phyloP scores from a whole-genome alignment of 1,140 invertebrate genomes.

The Samia ricini region DNA sequence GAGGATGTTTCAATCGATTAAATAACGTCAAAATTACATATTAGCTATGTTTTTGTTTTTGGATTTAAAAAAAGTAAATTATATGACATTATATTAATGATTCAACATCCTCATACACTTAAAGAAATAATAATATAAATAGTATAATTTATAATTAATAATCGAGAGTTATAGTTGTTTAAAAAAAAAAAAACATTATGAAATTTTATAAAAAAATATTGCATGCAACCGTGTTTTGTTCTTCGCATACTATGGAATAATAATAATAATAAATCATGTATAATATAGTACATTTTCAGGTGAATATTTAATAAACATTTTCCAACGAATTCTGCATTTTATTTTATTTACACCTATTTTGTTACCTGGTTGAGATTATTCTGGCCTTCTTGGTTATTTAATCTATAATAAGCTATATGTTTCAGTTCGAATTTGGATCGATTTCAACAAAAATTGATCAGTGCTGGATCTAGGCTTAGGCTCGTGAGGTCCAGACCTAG shows the following conservation, averaged over 20 bases:
- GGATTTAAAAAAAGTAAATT: not conserved
- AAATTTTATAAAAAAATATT: conserved; percentile 49
- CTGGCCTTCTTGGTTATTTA: no score
- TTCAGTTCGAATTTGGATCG: no score
- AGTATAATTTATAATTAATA: not conserved
- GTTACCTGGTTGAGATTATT: not conserved
- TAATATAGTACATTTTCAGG: conserved; percentile 43
- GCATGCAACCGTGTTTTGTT: conserved; percentile 63
- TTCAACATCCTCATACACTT: conserved; percentile 2
- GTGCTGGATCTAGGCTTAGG: no score
- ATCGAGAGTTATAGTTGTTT: conserved; percentile 20
- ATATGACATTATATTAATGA: not conserved
- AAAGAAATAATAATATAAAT: no score
- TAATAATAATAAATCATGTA: conserved; percentile 41
- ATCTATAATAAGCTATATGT: no score
- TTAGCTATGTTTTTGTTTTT: not conserved
- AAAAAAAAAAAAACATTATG: conserved; percentile 18
- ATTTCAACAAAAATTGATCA: no score
- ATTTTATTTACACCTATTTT: not conserved
- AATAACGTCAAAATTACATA: not conserved
- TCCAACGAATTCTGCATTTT: not conserved
- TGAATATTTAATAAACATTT: conserved; percentile 5
- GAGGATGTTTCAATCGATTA: not conserved
- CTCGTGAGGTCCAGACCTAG: no score
- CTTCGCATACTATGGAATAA: conserved; percentile 61